Conservation (phyloP, 2,113 vertebrate genomes). For the Syngnathoides biaculeatus region DNA sequence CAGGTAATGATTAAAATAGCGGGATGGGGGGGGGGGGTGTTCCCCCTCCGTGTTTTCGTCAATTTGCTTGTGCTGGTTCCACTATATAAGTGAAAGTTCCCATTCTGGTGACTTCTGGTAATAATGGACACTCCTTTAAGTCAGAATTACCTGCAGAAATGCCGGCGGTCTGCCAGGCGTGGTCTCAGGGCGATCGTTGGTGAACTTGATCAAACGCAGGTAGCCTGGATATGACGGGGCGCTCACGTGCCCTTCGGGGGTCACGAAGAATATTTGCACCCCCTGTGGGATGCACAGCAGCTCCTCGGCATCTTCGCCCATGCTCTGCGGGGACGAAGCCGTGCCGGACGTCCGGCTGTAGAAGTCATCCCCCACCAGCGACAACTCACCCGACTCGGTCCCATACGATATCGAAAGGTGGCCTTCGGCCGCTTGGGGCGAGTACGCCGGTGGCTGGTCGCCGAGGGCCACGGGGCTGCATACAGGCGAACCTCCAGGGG, state of each 20-base stretch:
- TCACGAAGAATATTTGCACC: conserved; percentile 97
- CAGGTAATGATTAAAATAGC: too few relatives aligned
- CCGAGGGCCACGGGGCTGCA: conserved; percentile 23
- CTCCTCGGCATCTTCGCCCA: conserved; percentile 89
- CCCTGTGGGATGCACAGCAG: conserved; percentile 86
- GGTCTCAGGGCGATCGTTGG: conserved; percentile 70
- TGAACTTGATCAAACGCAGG: conserved; percentile 91
- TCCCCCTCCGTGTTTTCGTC: too few relatives aligned
- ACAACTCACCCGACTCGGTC: conserved; percentile 86
- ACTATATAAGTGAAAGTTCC: too few relatives aligned
- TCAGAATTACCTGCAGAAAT: conserved; percentile 86
- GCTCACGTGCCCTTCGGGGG: conserved; percentile 89
- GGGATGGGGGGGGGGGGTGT: too few relatives aligned
- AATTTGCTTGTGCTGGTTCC: too few relatives aligned
- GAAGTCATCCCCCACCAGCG: conserved; percentile 84
- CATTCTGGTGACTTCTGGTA: too few relatives aligned
- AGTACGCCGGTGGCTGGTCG: conserved; percentile 88
- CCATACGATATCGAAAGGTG: conserved; percentile 91
- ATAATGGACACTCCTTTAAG: background rate
- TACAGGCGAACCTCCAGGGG: conserved; percentile 18
- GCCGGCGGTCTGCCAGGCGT: conserved; percentile 80
- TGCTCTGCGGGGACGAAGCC: conserved; percentile 76
- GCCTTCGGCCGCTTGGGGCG: conserved; percentile 84
- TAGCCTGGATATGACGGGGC: conserved; percentile 95
- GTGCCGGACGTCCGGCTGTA: conserved; percentile 74